A percentile compares a stretch with the other conserved stretches of the same genome.
phyloP scores from a whole-genome alignment of 2,797 vertebrate species.

The Hydrolagus colliei region DNA sequence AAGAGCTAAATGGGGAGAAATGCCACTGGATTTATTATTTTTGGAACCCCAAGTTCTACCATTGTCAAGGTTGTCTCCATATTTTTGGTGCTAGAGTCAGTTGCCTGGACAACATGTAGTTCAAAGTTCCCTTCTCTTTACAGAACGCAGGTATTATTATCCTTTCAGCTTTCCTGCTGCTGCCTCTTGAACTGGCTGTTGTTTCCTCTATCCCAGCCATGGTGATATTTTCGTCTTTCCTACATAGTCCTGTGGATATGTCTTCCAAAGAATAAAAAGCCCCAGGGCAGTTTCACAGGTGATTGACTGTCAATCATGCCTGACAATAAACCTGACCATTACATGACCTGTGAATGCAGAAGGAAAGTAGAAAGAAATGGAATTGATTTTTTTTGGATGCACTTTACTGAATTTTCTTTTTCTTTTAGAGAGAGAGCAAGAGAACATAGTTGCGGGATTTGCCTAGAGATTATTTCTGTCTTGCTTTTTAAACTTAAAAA shows the following conservation, averaged over 20 bases:
- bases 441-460: slow-evolving; percentile 1
- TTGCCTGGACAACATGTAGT: too few species aligned
- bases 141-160: slow-evolving; percentile 7
- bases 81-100: too few species aligned
- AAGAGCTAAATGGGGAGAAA: too few species aligned
- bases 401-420: slow-evolving; percentile 26
- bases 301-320: slow-evolving; percentile 28
- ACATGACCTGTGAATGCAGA: slow-evolving; percentile 17
- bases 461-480: not conserved
- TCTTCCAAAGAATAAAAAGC: slow-evolving; percentile 21
- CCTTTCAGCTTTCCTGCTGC: slow-evolving; percentile 3
- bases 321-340: slow-evolving; percentile 26
- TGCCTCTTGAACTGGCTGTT: not conserved
- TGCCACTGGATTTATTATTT: too few species aligned
- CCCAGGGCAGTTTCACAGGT: slow-evolving; percentile 15
- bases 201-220: slow-evolving; percentile 17
- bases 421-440: not conserved
- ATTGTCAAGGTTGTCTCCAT: too few species aligned
- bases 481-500: not conserved
- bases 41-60: too few species aligned
- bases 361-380: slow-evolving; percentile 18
- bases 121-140: not conserved
- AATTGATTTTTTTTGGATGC: slow-evolving; percentile 29
- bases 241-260: slow-evolving; percentile 18
- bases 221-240: slow-evolving; percentile 22